Evolutionary conservation across 2,888 invertebrate species (phyloP), one percentile per base, ranked within the genome.

Genomic region (Ennomos quercinarius): DNA sequence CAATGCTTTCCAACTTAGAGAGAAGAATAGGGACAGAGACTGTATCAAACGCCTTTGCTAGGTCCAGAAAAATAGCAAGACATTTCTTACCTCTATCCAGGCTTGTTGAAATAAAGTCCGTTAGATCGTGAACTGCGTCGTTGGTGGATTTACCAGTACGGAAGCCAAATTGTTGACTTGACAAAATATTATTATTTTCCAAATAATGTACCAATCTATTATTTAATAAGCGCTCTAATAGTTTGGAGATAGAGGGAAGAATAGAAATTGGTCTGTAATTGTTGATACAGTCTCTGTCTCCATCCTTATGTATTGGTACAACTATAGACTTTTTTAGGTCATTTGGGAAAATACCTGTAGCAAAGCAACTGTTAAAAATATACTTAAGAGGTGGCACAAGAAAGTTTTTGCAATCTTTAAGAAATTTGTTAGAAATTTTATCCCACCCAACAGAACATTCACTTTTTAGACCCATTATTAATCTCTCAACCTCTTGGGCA

Each of bases 241-340:
- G 53, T 64, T 67, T 67, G 3, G 62, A 67, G 9, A 67, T 39
- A 8, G 50, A 11, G 35, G 62, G 43, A 10, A 67, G 43, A 9
- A 66, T 45, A 8, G 63, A 66, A 12, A 66, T 64, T 2, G 60
- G 67, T n/a, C 67, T 48, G 34, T 60, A 64, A 39, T 67, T 67
- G 5, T 11, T 43, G 9, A 67, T 40, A 52, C 41, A 12, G 43
- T 57, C 44, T 51, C 49, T 51, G 17, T 43, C 37, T n/a, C 61
- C 65, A 11, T 35, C 36, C 40, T 66, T 66, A 38, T 56, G 11
- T 9, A 66, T 54, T 11, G 63, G 63, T 10, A 38, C 47, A 9
- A 63, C 38, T 0, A 59, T 2, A 5, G 61, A 40, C 10, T 35
- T 43, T 51, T 63, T 66, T 34, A 61, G 40, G 1, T 17, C 36